Percentiles rank a stretch among this genome's conserved stretches.
These are phyloP conservation scores for Bradypodion pumilum DNA, from an alignment of 2,797 vertebrate genomes.

Conservation along the genomic window DNA sequence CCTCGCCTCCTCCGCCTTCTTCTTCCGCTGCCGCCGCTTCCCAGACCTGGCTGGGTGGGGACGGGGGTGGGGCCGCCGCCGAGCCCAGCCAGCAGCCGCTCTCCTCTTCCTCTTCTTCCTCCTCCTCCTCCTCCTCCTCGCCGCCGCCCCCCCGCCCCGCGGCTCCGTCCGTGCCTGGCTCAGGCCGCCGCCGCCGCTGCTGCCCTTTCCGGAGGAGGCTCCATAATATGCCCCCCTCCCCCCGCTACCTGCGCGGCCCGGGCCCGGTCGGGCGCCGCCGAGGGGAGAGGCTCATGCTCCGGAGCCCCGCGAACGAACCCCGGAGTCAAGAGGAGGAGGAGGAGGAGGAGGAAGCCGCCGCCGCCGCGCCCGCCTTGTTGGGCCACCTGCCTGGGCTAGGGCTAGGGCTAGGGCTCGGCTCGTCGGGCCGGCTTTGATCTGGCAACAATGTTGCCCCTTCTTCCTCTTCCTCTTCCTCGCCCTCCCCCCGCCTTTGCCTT, in stretches of 20 bases:
- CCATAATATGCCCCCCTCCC: no score
- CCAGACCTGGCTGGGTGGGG: slow-evolving; percentile 21
- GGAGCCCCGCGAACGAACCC: no score
- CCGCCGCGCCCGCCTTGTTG: no score
- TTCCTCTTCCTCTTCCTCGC: no score
- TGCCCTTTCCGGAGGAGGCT: neutral
- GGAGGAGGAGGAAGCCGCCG: neutral
- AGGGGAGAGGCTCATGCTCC: slow-evolving; percentile 2
- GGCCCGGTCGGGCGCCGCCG: neutral
- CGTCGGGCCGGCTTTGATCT: slow-evolving; percentile 24
- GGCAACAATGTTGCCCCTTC: slow-evolving; percentile 17
- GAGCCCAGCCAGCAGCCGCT: neutral
- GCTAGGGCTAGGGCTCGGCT: no score
- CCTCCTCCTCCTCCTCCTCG: no score
- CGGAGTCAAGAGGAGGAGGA: no score
- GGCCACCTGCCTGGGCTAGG: neutral
- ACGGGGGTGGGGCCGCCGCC: slow-evolving; percentile 16
- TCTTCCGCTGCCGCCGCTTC: neutral
- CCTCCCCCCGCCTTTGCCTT: neutral
- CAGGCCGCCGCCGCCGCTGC: neutral
- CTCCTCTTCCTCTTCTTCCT: no score
- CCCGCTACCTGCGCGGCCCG: neutral
- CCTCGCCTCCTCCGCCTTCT: neutral
- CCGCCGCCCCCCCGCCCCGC: neutral
- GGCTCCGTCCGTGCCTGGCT: neutral